Conservation (phyloP, 2,888 invertebrate genomes). For the Criorhina ranunculi region DNA sequence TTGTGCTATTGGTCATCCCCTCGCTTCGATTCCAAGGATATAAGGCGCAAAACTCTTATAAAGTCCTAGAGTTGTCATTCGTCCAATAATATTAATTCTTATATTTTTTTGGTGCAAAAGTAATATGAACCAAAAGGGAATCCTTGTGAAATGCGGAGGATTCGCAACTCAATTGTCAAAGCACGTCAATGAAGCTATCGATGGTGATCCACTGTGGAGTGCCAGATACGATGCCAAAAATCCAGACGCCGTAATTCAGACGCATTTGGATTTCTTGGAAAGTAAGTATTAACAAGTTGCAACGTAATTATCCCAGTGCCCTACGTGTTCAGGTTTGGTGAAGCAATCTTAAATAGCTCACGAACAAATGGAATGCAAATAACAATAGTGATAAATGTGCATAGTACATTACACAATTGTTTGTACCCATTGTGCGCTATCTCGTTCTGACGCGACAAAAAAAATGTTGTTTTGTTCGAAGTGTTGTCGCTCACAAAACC, state of each 20-base stretch:
- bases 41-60: neutral
- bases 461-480: neutral
- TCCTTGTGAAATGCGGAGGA: conserved; percentile 89
- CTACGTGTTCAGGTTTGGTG: conserved; percentile 37
- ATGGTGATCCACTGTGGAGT: conserved; percentile 95
- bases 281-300: conserved; percentile 84
- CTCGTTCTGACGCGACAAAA: conserved; percentile 43
- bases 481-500: conserved; percentile 27
- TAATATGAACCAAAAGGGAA: conserved; percentile 72
- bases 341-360: neutral
- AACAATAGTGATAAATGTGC: conserved; percentile 34
- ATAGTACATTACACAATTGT: conserved; percentile 17
- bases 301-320: neutral
- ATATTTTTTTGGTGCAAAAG: neutral
- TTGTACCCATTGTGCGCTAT: conserved; percentile 32
- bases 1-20: conserved; percentile 12
- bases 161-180: conserved; percentile 92
- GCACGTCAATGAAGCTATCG: conserved; percentile 90
- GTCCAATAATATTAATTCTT: neutral
- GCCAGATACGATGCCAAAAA: conserved; percentile 91
- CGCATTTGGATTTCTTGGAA: conserved; percentile 92
- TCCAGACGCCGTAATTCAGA: conserved; percentile 90
- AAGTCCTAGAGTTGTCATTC: neutral
- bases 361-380: neutral
- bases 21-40: neutral